These are phyloP conservation scores for Anastrepha ludens DNA, from an alignment of 1,140 invertebrate genomes.

Conservation along the genomic window DNA sequence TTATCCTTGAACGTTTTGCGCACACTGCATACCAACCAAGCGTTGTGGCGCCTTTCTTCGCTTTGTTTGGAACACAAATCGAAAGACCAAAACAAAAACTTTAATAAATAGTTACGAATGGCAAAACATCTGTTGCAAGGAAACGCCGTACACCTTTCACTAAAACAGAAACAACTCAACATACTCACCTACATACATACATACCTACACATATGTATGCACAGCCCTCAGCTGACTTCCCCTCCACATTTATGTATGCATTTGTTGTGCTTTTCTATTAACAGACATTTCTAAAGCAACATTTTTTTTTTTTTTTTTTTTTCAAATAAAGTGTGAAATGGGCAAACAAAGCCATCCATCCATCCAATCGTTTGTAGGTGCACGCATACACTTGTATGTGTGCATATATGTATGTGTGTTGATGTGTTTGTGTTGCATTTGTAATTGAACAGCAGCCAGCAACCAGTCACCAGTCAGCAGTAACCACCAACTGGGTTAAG, in stretches of 20 bases:
- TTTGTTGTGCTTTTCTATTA: too few relatives aligned
- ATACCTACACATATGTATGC: neutral
- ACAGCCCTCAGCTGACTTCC: too few relatives aligned
- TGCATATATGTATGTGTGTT: neutral
- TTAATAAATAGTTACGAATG: neutral
- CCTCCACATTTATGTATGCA: too few relatives aligned
- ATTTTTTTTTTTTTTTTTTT: too few relatives aligned
- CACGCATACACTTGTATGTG: neutral
- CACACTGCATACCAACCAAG: neutral
- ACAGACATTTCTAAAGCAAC: too few relatives aligned
- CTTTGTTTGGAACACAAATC: neutral
- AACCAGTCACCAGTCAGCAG: neutral
- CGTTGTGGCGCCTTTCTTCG: neutral
- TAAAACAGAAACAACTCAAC: neutral
- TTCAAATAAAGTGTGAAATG: too few relatives aligned
- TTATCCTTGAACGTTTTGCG: conserved; percentile 30
- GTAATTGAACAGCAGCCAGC: neutral
- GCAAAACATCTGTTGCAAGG: conserved; percentile 43
- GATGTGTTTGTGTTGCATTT: neutral
- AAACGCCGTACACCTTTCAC: neutral
- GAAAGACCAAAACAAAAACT: conserved; percentile 20
- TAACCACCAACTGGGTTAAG: neutral
- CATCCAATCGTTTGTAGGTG: too few relatives aligned
- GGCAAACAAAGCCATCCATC: too few relatives aligned
- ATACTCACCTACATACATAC: neutral